Evolutionary conservation across 2,113 vertebrate genomes (phyloP).

Genomic region (Rhagologus leucostigma): DNA sequence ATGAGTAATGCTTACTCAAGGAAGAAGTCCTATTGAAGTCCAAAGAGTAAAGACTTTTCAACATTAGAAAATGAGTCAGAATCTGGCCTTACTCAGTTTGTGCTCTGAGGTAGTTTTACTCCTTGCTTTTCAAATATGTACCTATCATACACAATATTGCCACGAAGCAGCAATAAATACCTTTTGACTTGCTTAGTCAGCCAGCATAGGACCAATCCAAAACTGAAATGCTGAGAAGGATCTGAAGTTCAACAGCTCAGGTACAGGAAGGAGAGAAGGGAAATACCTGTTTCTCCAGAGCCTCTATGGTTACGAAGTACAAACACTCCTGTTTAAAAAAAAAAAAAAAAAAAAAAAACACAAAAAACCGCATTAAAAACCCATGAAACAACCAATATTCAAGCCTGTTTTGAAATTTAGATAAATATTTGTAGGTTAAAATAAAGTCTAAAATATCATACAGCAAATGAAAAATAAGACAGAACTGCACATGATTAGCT

Average conservation of each 20-base stretch:
- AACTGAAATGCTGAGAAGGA: not conserved
- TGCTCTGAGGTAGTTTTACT: not conserved
- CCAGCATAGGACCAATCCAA: not conserved
- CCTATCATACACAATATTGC: not conserved
- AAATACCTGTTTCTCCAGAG: not conserved
- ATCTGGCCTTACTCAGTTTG: not conserved
- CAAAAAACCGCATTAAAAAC: not conserved
- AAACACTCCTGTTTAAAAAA: not conserved
- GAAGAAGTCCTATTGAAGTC: conserved; percentile 11
- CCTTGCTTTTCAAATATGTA: not conserved
- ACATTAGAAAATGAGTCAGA: conserved; percentile 15
- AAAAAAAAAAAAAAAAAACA: no score
- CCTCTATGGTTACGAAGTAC: fast-evolving
- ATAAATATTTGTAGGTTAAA: not conserved
- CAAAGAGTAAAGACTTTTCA: not conserved
- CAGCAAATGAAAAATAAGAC: not conserved
- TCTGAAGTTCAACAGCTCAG: not conserved
- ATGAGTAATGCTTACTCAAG: conserved; percentile 26
- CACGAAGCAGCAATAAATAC: not conserved
- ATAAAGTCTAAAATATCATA: not conserved
- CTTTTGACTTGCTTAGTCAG: not conserved
- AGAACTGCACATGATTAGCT: not conserved
- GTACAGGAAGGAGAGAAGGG: not conserved
- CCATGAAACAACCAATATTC: not conserved
- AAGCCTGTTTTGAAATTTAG: not conserved